These are phyloP conservation scores for Squalus acanthias DNA, from an alignment of 2,797 vertebrate genomes.

Conservation along the genomic window DNA sequence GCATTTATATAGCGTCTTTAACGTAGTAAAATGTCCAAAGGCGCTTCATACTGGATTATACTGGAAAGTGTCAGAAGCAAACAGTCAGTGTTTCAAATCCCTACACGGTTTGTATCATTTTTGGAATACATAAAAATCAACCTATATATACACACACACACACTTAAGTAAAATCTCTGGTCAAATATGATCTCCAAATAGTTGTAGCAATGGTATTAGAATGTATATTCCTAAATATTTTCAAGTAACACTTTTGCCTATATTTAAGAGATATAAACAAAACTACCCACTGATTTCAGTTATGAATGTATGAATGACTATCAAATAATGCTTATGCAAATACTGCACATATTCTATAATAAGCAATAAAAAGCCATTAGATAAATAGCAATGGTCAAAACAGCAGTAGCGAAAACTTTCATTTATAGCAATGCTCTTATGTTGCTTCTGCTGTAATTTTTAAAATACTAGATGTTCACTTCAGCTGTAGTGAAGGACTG, in stretches of 20 bases:
- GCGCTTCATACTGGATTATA: neutral
- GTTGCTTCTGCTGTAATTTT: neutral
- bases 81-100: neutral
- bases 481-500: neutral
- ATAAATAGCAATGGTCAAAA: neutral
- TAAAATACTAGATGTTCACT: neutral
- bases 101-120: neutral
- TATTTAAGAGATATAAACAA: neutral
- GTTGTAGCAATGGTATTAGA: neutral
- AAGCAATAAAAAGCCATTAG: neutral
- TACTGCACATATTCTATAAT: neutral
- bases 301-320: neutral
- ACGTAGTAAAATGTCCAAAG: neutral
- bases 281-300: neutral
- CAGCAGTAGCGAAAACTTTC: neutral
- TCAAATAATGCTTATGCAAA: neutral
- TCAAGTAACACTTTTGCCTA: neutral
- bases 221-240: neutral
- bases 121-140: neutral
- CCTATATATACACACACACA: neutral
- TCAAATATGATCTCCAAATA: neutral
- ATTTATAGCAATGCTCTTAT: neutral
- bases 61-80: neutral
- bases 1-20: neutral
- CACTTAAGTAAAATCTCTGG: neutral